A percentile compares a stretch with the other conserved stretches of the same genome.
These are phyloP conservation scores for Dryobotodes eremita DNA, from an alignment of 2,888 invertebrate species.

Conservation along the genomic window DNA sequence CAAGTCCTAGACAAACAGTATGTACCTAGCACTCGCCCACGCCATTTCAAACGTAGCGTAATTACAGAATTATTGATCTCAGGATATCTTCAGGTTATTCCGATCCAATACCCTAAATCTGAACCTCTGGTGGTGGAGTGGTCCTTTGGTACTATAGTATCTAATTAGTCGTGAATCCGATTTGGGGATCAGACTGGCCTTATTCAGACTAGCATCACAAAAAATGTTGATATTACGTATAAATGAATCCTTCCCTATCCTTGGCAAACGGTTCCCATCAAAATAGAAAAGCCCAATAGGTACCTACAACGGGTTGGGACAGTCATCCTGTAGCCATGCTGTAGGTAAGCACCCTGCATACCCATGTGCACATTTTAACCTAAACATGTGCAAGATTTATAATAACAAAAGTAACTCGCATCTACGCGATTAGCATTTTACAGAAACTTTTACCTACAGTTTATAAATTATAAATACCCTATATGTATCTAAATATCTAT, in stretches of 20 bases:
- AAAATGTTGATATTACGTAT: neutral
- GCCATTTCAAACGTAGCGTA: conserved; percentile 5
- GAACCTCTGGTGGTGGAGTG: neutral
- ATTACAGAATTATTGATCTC: neutral
- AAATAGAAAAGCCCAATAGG: neutral
- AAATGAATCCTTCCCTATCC: neutral
- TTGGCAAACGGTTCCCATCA: neutral
- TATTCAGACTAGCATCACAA: neutral
- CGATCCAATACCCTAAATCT: neutral
- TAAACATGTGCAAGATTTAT: conserved; percentile 37
- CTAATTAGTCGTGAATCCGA: neutral
- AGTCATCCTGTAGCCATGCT: neutral
- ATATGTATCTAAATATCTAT: conserved; percentile 8
- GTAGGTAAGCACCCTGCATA: neutral
- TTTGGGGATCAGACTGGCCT: neutral
- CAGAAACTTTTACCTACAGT: conserved; percentile 27
- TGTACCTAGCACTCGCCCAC: neutral
- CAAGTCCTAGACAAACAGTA: conserved; percentile 6
- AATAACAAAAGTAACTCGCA: conserved; percentile 19
- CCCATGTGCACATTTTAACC: neutral
- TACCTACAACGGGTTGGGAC: neutral
- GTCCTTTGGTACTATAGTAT: neutral
- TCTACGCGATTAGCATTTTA: conserved; percentile 31
- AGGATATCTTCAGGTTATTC: neutral
- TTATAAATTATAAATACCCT: conserved; percentile 30